Percentiles rank a stretch among this genome's conserved stretches.
Conservation (phyloP, 37 sponge, comb jelly and placozoan genomes). For the Theonella swinhoei region DNA sequence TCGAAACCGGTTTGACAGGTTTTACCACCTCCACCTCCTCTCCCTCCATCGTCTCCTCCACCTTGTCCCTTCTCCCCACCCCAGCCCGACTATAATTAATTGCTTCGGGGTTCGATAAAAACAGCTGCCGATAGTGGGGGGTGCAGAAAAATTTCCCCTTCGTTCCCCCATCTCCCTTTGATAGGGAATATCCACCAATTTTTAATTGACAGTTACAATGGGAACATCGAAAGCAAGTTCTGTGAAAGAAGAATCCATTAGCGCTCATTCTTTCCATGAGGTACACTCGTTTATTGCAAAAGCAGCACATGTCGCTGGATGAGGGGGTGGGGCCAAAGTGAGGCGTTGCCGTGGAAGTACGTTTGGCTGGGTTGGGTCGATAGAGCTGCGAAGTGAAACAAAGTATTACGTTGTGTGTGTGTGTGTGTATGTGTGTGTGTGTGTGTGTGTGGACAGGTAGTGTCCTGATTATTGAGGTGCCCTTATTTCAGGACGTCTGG, state of each 20-base stretch:
- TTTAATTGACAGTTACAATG: constrained; percentile 78
- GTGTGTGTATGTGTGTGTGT: constrained; percentile 1
- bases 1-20: not conserved
- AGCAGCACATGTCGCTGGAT: constrained; percentile 76
- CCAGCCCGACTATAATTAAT: constrained; percentile 65
- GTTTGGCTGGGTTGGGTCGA: not conserved
- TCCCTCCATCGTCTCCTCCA: not conserved
- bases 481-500: too few relatives aligned
- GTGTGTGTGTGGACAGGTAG: not conserved
- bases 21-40: not conserved
- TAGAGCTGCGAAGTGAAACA: not conserved
- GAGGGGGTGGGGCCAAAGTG: not conserved
- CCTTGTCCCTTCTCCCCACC: not conserved
- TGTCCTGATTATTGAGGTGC: too few relatives aligned
- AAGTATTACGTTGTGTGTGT: not conserved
- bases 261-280: constrained; percentile 85
- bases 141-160: constrained; percentile 87
- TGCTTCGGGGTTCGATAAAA: constrained; percentile 85
- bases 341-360: not conserved
- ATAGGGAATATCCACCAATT: constrained; percentile 77
- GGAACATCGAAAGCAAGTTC: constrained; percentile 78
- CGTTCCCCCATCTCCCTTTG: constrained; percentile 58
- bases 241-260: constrained; percentile 86
- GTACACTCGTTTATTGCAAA: constrained; percentile 81
- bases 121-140: constrained; percentile 82